Evolutionary conservation across 2,797 vertebrate genomes (phyloP).

Genomic region (Rhinella marina): DNA sequence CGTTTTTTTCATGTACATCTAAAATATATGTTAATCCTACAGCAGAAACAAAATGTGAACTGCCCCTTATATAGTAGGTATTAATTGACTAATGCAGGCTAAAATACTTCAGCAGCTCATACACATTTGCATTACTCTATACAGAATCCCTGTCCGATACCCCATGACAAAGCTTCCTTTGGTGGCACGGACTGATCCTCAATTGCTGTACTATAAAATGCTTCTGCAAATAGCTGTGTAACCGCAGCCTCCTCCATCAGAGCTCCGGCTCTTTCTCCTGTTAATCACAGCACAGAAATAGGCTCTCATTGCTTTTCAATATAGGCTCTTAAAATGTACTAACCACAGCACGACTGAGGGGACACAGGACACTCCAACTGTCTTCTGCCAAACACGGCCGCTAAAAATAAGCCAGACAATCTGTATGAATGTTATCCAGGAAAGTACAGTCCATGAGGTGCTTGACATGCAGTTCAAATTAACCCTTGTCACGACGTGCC

Average conservation of each 20-base stretch:
- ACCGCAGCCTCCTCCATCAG: slow-evolving; percentile 30
- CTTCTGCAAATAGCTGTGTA: slow-evolving; percentile 14
- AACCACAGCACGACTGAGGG: slow-evolving; percentile 63
- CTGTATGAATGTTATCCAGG: slow-evolving; percentile 54
- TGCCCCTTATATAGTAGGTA: neutral
- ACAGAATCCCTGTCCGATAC: neutral
- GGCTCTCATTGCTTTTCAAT: slow-evolving; percentile 47
- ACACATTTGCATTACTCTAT: too few relatives aligned
- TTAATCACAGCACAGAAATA: slow-evolving; percentile 52
- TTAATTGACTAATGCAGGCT: neutral
- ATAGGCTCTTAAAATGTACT: slow-evolving; percentile 63
- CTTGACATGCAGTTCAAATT: slow-evolving; percentile 19
- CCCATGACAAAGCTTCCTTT: neutral
- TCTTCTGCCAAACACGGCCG: slow-evolving; percentile 64
- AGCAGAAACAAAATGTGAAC: too few relatives aligned
- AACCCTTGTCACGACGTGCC: neutral
- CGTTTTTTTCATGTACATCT: too few relatives aligned
- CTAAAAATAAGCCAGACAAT: slow-evolving; percentile 66
- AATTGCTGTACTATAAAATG: neutral
- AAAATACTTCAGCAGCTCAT: too few relatives aligned
- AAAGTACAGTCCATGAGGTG: slow-evolving; percentile 12
- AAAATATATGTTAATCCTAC: too few relatives aligned
- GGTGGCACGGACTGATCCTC: slow-evolving; percentile 11
- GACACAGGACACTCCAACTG: slow-evolving; percentile 54
- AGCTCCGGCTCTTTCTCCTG: neutral